Conservation (phyloP, 2,113 vertebrate genomes). For the Pterocles gutturalis region DNA sequence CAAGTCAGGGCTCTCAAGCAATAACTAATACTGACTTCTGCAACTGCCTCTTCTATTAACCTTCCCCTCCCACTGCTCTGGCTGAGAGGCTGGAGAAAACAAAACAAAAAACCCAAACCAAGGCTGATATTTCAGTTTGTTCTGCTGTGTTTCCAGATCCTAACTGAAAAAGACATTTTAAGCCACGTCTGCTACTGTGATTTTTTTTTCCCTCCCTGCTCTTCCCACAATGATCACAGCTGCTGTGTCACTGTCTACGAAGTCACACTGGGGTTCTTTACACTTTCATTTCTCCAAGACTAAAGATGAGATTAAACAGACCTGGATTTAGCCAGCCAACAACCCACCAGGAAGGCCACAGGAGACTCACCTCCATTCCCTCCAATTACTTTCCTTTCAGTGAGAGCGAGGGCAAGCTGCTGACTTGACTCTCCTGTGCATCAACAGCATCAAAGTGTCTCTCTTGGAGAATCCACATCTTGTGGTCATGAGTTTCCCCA, state of each 20-base stretch:
- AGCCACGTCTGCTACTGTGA: neutral
- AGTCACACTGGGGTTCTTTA: neutral
- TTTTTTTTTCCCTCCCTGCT: neutral
- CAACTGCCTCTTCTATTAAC: neutral
- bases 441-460: neutral
- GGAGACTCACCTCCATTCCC: neutral
- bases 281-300: neutral
- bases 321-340: neutral
- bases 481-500: neutral
- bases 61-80: neutral
- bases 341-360: neutral
- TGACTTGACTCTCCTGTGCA: neutral
- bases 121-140: neutral
- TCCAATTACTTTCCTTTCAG: neutral
- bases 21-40: neutral
- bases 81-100: neutral
- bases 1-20: neutral
- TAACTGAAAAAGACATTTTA: neutral
- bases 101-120: neutral
- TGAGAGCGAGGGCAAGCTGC: neutral
- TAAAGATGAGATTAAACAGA: neutral
- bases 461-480: neutral
- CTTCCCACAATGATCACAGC: neutral
- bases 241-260: neutral
- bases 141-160: neutral